A percentile compares a stretch with the other conserved stretches of the same genome.
These are phyloP conservation scores for Salminus brasiliensis DNA, from an alignment of 2,113 vertebrate genomes.

Conservation along the genomic window DNA sequence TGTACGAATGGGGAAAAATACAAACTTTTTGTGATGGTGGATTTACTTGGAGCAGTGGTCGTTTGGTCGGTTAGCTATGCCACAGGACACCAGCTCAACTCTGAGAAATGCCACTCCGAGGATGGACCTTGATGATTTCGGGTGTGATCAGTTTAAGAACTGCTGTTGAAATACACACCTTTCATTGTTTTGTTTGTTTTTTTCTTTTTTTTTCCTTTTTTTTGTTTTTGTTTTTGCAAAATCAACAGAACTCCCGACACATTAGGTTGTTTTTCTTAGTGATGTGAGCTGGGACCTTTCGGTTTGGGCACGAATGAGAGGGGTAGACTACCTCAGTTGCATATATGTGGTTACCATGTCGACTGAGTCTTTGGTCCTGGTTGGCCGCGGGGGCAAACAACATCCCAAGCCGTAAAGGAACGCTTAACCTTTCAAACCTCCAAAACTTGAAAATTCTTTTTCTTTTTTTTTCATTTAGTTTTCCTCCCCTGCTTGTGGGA, in stretches of 20 bases:
- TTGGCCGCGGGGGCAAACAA: slow-evolving; percentile 65
- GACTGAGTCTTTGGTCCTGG: slow-evolving; percentile 79
- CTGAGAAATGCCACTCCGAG: slow-evolving; percentile 66
- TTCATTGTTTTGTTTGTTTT: slow-evolving; percentile 49
- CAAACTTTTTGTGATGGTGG: slow-evolving; percentile 70
- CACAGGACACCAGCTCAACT: slow-evolving; percentile 70
- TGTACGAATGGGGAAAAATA: slow-evolving; percentile 61
- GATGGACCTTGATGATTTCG: slow-evolving; percentile 62
- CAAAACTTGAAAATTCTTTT: slow-evolving; percentile 76
- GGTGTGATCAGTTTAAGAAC: slow-evolving; percentile 68
- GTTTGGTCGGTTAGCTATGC: slow-evolving; percentile 59
- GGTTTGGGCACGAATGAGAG: slow-evolving; percentile 64
- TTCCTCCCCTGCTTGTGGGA: slow-evolving; percentile 34
- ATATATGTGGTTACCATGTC: slow-evolving; percentile 86
- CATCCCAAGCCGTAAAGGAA: slow-evolving; percentile 70
- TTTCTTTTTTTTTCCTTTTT: slow-evolving; percentile 49
- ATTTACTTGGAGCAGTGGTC: slow-evolving; percentile 67
- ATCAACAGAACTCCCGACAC: slow-evolving; percentile 36
- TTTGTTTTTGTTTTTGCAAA: slow-evolving; percentile 20
- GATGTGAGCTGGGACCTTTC: slow-evolving; percentile 80
- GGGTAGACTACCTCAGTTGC: slow-evolving; percentile 89
- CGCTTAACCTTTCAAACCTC: slow-evolving; percentile 78
- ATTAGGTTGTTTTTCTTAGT: slow-evolving; percentile 35
- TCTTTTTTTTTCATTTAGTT: slow-evolving; percentile 1
- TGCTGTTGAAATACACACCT: slow-evolving; percentile 65